Percentiles rank a stretch among this genome's conserved stretches.
Evolutionary conservation across 2,888 invertebrate genomes (phyloP).

Genomic region (Agrotis puta): DNA sequence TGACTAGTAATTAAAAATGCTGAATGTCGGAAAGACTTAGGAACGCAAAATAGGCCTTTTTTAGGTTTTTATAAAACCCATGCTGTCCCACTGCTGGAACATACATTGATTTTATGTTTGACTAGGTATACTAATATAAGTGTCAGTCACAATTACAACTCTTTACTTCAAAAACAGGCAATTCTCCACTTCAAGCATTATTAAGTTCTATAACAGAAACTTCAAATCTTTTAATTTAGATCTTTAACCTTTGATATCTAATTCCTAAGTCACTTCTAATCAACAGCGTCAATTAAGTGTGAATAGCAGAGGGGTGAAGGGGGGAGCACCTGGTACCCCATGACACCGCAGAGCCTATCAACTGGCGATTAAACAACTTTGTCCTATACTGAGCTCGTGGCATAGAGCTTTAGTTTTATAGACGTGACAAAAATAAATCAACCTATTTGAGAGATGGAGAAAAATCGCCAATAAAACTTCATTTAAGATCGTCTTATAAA

Average conservation of each 20-base stretch:
- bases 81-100: too few relatives aligned
- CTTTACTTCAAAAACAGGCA: background rate
- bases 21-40: too few relatives aligned
- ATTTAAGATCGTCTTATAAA: too few relatives aligned
- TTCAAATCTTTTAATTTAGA: constrained; percentile 38
- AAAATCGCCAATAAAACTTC: too few relatives aligned
- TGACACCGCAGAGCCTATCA: constrained; percentile 75
- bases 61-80: too few relatives aligned
- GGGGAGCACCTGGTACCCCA: constrained; percentile 78
- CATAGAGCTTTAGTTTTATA: constrained; percentile 46
- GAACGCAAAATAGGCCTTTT: too few relatives aligned
- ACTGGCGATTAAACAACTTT: constrained; percentile 83
- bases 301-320: constrained; percentile 61
- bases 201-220: background rate
- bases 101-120: too few relatives aligned
- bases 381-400: constrained; percentile 55
- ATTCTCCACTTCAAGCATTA: background rate
- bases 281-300: constrained; percentile 76
- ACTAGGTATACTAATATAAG: too few relatives aligned
- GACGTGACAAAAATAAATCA: constrained; percentile 15
- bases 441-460: too few relatives aligned
- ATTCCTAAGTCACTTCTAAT: constrained; percentile 67
- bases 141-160: background rate
- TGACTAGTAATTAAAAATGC: too few relatives aligned
- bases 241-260: constrained; percentile 44